phyloP scores from a whole-genome alignment of 2,888 invertebrate species.

The Panopea generosa region DNA sequence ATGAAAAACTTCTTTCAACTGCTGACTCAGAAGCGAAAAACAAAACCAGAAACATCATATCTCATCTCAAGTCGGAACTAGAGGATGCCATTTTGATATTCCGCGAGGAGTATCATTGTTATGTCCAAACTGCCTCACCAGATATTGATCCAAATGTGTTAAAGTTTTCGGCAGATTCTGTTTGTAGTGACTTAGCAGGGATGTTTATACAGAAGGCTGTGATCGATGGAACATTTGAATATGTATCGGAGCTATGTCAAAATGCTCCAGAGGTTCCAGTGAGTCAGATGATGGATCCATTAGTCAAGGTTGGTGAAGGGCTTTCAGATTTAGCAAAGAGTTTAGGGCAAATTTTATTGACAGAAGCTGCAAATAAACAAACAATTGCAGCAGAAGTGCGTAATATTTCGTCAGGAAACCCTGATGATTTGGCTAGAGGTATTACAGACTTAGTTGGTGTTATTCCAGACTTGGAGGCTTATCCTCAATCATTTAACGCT shows the following conservation, averaged over 20 bases:
- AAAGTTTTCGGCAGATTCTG: constrained; percentile 54
- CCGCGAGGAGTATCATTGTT: constrained; percentile 58
- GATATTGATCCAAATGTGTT: constrained; percentile 62
- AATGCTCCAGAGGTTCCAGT: constrained; percentile 56
- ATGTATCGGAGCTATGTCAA: constrained; percentile 67
- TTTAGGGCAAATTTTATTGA: constrained; percentile 62
- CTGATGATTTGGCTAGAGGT: constrained; percentile 44
- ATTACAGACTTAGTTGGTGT: constrained; percentile 62
- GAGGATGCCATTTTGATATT: constrained; percentile 60
- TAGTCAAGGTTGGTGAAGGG: constrained; percentile 33
- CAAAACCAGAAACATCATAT: constrained; percentile 49
- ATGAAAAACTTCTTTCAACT: constrained; percentile 41
- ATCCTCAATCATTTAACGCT: constrained; percentile 66
- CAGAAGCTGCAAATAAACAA: constrained; percentile 69
- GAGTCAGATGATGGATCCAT: constrained; percentile 52
- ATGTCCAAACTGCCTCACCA: constrained; percentile 66
- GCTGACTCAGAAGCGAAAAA: constrained; percentile 44
- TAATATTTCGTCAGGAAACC: constrained; percentile 30
- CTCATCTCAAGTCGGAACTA: constrained; percentile 54
- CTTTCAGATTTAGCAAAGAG: constrained; percentile 56
- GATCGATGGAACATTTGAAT: constrained; percentile 83
- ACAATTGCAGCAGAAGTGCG: constrained; percentile 64
- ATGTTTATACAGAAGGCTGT: constrained; percentile 86
- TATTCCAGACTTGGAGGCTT: constrained; percentile 69
- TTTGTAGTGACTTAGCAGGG: constrained; percentile 51